A percentile compares a stretch with the other conserved stretches of the same genome.
phyloP scores from a whole-genome alignment of 2,797 vertebrate genomes.

The Ataeniobius toweri region DNA sequence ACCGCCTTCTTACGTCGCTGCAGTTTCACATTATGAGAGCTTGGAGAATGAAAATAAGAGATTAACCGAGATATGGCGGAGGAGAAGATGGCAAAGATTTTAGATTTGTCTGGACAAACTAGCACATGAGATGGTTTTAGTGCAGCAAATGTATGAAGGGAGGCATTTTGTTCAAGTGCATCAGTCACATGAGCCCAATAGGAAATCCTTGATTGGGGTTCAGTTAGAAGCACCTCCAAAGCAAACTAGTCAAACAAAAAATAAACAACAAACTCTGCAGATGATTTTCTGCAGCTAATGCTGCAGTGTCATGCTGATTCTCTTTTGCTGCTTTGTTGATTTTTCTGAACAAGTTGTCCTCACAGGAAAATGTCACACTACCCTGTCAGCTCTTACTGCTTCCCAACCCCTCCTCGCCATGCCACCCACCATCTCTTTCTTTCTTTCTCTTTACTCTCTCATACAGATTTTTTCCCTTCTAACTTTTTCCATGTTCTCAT shows the following conservation, averaged over 20 bases:
- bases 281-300: constrained; percentile 32
- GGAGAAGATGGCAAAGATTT: constrained; percentile 68
- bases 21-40: constrained; percentile 63
- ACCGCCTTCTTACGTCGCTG: constrained; percentile 53
- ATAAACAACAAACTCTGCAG: background rate
- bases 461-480: constrained; percentile 36
- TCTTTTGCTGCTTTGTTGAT: constrained; percentile 67
- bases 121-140: constrained; percentile 56
- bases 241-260: constrained; percentile 10
- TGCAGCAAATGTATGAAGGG: constrained; percentile 36
- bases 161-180: constrained; percentile 32
- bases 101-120: constrained; percentile 64
- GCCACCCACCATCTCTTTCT: constrained; percentile 33
- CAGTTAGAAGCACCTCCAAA: constrained; percentile 16
- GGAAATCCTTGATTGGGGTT: constrained; percentile 54
- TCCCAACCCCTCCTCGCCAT: constrained; percentile 16
- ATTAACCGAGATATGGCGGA: constrained; percentile 68
- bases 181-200: constrained; percentile 58
- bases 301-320: constrained; percentile 64
- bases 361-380: constrained; percentile 79
- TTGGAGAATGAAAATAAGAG: constrained; percentile 68
- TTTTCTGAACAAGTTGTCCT: constrained; percentile 79
- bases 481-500: constrained; percentile 58
- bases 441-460: constrained; percentile 21
- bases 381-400: constrained; percentile 71